Base-by-base conservation (phyloP, 2,888 invertebrate genomes). In the Polymixis flavicincta region DNA sequence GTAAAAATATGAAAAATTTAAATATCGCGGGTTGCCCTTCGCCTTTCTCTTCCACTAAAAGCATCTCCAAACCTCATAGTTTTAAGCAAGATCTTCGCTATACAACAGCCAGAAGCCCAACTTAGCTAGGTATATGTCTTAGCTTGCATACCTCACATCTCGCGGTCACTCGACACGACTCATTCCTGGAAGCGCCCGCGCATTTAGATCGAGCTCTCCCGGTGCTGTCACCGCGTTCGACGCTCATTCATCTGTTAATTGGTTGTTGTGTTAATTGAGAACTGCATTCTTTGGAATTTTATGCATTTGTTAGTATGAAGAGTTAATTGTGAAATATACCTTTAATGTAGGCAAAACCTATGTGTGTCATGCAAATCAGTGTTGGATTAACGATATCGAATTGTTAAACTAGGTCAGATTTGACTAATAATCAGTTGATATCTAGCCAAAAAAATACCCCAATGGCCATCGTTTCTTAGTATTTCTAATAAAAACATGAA, bases 171-270 rank as follows among this genome's bases (percentile, higher is more conserved):
- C 76, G 76, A 80, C 79, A 82, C 82, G 71, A 61, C 55, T 48
- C 61, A 55, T 87, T 85, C 88, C 68, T 32, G 78, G 87, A 87
- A 87, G 70, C 76, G 76, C 74, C 1, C 57, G 74, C 74, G 74
- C 73, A 72, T 84, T 65, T 80, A 76, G 80, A 59, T 52, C 65
- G 78, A 64, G 60, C 70, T 80, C 70, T 82, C 78, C 65, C 76
- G 69, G n/a, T 59, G 64, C 76, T 83, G 88, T 82, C 76, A n/a
- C 22, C 55, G 69, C 76, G 50, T 84, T 82, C 81, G 65, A 77
- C 71, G 32, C 78, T 67, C 63, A 80, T 85, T 78, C 54, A 79
- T 67, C 75, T 75, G 76, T 82, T 74, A 78, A 73, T 78, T 75
- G 63, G 57, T 57, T 57, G 84, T 67, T 71, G 75, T 55, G 57